phyloP scores from a whole-genome alignment of 1,140 invertebrate species.

The Melitaea cinxia region DNA sequence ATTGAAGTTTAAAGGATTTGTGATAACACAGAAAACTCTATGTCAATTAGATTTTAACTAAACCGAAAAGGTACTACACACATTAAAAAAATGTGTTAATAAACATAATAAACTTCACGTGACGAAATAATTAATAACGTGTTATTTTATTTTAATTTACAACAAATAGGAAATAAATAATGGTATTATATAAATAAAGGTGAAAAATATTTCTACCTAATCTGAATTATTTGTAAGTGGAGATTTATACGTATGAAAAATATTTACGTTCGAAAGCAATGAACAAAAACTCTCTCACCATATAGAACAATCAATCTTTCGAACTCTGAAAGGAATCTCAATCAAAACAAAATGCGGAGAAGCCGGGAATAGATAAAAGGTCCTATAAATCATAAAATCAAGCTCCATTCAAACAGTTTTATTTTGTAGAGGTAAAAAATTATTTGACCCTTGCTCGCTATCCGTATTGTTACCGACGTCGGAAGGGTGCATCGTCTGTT shows the following conservation, averaged over 20 bases:
- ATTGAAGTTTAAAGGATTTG: slow-evolving; percentile 51
- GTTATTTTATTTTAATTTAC: too few species aligned
- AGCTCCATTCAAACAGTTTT: slow-evolving; percentile 71
- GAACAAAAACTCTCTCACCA: slow-evolving; percentile 75
- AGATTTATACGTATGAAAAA: slow-evolving; percentile 44
- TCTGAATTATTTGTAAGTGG: too few species aligned
- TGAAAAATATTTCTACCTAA: too few species aligned
- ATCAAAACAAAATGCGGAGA: slow-evolving; percentile 78
- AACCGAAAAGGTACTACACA: slow-evolving; percentile 4
- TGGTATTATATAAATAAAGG: too few species aligned
- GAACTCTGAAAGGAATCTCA: slow-evolving; percentile 73
- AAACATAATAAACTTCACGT: too few species aligned
- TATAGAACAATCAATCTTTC: slow-evolving; percentile 78
- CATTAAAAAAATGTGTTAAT: too few species aligned
- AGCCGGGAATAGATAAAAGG: slow-evolving; percentile 71
- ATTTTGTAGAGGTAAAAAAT: slow-evolving; percentile 66
- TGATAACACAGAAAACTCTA: slow-evolving; percentile 53
- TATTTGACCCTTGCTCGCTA: slow-evolving; percentile 56
- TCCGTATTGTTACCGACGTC: slow-evolving; percentile 55
- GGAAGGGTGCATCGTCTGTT: slow-evolving; percentile 71
- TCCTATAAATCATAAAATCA: slow-evolving; percentile 80
- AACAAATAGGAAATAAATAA: background rate
- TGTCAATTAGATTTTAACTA: slow-evolving; percentile 30
- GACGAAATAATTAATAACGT: too few species aligned
- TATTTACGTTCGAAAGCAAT: slow-evolving; percentile 67